Conservation (phyloP, 2,113 vertebrate genomes). For the Bettongia penicillata region DNA sequence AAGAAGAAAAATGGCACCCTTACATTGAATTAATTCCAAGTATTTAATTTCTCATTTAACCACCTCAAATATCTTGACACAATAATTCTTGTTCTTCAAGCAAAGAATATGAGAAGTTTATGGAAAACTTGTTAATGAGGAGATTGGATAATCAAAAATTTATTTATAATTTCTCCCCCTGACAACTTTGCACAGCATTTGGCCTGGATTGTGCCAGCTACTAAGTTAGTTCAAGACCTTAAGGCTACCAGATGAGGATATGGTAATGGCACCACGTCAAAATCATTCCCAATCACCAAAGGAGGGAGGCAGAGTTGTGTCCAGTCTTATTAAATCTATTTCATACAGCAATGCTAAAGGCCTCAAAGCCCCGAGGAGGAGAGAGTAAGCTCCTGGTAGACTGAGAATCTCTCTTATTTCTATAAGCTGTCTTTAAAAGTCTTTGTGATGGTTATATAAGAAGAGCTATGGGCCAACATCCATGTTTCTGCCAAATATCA, state of each 20-base stretch:
- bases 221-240: slow-evolving; percentile 21
- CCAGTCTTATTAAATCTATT: not conserved
- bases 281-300: not conserved
- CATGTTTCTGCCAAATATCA: not conserved
- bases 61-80: not conserved
- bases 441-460: not conserved
- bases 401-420: not conserved
- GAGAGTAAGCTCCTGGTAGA: not conserved
- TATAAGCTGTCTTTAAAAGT: not conserved
- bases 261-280: not conserved
- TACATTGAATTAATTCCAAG: slow-evolving; percentile 43
- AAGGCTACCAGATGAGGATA: not conserved
- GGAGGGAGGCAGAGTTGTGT: not conserved
- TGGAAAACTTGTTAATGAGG: slow-evolving; percentile 13
- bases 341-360: not conserved
- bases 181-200: not conserved
- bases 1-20: slow-evolving; percentile 43
- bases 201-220: not conserved
- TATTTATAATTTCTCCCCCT: slow-evolving; percentile 23
- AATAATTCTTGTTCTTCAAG: not conserved
- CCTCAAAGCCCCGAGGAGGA: not conserved
- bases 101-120: slow-evolving; percentile 15
- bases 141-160: not conserved
- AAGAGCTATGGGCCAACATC: not conserved
- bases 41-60: slow-evolving; percentile 59